Evolutionary conservation across 2,888 invertebrate species (phyloP).

Genomic region (Hydriomena furcata): DNA sequence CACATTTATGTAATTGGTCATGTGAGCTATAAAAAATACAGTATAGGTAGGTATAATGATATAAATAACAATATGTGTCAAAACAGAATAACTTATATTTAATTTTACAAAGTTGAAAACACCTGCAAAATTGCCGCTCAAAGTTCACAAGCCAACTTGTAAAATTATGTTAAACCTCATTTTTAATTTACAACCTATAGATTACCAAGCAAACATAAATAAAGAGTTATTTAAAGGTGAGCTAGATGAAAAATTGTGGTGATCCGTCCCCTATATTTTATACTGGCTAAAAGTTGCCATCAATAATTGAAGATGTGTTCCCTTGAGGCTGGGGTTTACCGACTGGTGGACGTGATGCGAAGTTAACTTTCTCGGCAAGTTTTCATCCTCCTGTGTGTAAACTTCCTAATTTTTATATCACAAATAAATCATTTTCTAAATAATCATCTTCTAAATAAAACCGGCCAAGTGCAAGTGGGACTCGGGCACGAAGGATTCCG

Average conservation of each 20-base stretch:
- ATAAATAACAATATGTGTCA: constrained; percentile 12
- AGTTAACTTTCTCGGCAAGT: constrained; percentile 33
- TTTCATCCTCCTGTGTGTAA: constrained; percentile 17
- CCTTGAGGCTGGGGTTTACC: constrained; percentile 67
- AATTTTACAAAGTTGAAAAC: constrained; percentile 13
- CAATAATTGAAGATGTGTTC: constrained; percentile 79
- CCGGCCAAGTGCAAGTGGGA: no score
- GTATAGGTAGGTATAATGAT: no score
- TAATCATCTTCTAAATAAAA: no score
- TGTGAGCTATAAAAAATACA: no score
- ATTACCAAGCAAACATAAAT: constrained; percentile 47
- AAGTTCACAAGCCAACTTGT: constrained; percentile 20
- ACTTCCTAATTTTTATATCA: constrained; percentile 14
- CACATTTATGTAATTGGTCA: no score
- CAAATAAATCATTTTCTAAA: not conserved
- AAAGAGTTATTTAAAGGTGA: constrained; percentile 61
- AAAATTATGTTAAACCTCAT: constrained; percentile 26
- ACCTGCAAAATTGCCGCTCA: constrained; percentile 27
- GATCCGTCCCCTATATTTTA: constrained; percentile 73
- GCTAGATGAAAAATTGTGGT: constrained; percentile 69
- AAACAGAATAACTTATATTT: constrained; percentile 10
- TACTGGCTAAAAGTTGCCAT: constrained; percentile 77
- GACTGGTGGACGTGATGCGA: constrained; percentile 48
- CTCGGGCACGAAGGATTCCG: no score
- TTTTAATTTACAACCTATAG: constrained; percentile 36